Conservation (phyloP, 2,113 vertebrate species). For the Saiga tatarica region DNA sequence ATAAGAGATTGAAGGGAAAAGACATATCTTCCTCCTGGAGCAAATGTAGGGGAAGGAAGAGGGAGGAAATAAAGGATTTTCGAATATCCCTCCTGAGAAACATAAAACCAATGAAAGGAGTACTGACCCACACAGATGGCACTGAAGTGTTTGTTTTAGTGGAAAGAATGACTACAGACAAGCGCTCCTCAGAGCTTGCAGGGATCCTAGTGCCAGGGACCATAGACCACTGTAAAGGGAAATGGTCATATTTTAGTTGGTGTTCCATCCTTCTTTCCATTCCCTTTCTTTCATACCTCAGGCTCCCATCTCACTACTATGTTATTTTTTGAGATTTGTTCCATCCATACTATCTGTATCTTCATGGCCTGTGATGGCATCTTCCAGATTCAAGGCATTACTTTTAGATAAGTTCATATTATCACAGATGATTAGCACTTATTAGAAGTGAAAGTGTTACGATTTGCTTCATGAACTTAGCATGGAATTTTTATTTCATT, state of each 20-base stretch:
- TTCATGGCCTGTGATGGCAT: not conserved
- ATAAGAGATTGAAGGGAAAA: not conserved
- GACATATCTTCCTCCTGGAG: not conserved
- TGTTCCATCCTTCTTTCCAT: not conserved
- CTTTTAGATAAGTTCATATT: not conserved
- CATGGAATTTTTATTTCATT: not conserved
- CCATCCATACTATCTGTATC: not conserved
- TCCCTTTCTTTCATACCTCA: not conserved
- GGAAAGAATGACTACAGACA: not conserved
- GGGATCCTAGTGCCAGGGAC: not conserved
- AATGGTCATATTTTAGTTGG: not conserved
- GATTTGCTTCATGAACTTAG: not conserved
- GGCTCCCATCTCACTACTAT: not conserved
- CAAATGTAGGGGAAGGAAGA: accelerated
- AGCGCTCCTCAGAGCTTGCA: not conserved
- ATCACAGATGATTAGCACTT: not conserved
- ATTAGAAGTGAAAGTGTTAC: not conserved
- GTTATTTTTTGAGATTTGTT: not conserved
- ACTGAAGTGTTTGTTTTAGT: not conserved
- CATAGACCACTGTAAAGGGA: not conserved
- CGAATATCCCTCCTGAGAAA: not conserved
- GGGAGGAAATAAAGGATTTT: not conserved
- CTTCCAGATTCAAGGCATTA: not conserved
- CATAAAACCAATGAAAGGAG: accelerated
- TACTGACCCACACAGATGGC: not conserved